Base-by-base conservation (phyloP, 2,888 invertebrate species). In the Polyommatus iphigenia region DNA sequence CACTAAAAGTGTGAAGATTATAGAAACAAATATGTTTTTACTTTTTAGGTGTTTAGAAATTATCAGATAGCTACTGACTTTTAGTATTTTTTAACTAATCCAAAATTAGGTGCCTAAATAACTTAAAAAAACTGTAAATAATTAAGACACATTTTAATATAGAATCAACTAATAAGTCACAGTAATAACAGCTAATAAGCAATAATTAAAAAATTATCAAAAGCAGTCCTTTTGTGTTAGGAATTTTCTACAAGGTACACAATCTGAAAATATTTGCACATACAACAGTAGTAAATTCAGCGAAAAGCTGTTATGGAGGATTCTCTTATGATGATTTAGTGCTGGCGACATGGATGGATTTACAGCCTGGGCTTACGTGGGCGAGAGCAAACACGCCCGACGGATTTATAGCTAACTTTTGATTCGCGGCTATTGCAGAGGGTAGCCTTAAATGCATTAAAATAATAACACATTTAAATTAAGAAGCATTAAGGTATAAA, bases 251-350 rank as follows among this genome's bases (percentile, higher is more conserved):
- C n/a, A n/a, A n/a, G n/a, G n/a, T n/a, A n/a, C 3, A 20, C 59
- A 3, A 67, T 67, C 32, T 67, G 15, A 29, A 29, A 67, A 67
- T 67, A 29, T 76, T 78, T 71, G 24, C 57, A 46, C 62, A 76
- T 57, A 29, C 41, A 76, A 76, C 54, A 57, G 24, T 76, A 57
- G 50, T 76, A 54, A 75, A 75, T 75, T 75, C 46, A 75, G 50
- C 50, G 46, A 50, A 75, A 46, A 75, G 46, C 67, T 67, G 67
- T 82, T 83, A 82, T 82, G 82, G 82, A 83, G 90, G 92, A 91
- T 93, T 93, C 93, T 91, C 93, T 93, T 93, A 94, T 93, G 93
- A 93, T 93, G 93, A 94, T 94, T 93, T 94, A 94, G 90, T 85
- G 90, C 86, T 84, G 89, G 90, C 91, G 91, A 92, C 93, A 91